Conservation (phyloP, 92 coral and sea anemone genomes). For the Chrysogorgia sp. region DNA sequence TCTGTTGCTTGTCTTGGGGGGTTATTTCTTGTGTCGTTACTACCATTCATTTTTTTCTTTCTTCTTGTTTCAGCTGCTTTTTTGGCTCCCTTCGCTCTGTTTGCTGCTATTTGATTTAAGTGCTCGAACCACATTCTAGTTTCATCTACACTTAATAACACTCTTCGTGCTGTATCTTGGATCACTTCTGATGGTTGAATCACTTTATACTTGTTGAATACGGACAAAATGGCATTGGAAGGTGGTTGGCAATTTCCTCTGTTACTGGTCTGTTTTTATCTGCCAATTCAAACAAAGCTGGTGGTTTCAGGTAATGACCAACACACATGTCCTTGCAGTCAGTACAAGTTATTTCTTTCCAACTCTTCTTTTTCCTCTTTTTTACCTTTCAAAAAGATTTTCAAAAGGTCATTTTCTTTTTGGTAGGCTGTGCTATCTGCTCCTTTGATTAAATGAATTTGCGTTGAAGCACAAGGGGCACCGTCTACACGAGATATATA, state of each 20-base stretch:
- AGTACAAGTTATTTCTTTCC: constrained; percentile 41
- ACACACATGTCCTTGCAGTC: constrained; percentile 32
- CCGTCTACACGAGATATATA: constrained; percentile 68
- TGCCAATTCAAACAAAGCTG: constrained; percentile 47
- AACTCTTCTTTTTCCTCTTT: constrained; percentile 45
- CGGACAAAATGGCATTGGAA: constrained; percentile 17
- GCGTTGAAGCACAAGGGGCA: constrained; percentile 67
- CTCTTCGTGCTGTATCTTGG: constrained; percentile 41
- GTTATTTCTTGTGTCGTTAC: neutral
- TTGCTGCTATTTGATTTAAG: constrained; percentile 38
- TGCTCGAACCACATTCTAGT: constrained; percentile 56
- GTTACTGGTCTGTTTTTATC: constrained; percentile 48
- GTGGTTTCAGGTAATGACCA: constrained; percentile 42
- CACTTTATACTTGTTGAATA: constrained; percentile 36
- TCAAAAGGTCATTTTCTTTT: constrained; percentile 53
- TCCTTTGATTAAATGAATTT: constrained; percentile 66
- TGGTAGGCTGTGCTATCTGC: constrained; percentile 46
- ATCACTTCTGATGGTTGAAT: constrained; percentile 45
- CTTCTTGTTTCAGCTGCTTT: constrained; percentile 51
- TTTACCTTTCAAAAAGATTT: constrained; percentile 60
- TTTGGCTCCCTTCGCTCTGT: constrained; percentile 42
- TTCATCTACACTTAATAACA: constrained; percentile 42
- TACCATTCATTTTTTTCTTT: constrained; percentile 10
- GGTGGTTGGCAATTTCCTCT: constrained; percentile 21
- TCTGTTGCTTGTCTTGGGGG: neutral